These are phyloP conservation scores for Maniola hyperantus DNA, from an alignment of 2,888 invertebrate species.

Conservation along the genomic window DNA sequence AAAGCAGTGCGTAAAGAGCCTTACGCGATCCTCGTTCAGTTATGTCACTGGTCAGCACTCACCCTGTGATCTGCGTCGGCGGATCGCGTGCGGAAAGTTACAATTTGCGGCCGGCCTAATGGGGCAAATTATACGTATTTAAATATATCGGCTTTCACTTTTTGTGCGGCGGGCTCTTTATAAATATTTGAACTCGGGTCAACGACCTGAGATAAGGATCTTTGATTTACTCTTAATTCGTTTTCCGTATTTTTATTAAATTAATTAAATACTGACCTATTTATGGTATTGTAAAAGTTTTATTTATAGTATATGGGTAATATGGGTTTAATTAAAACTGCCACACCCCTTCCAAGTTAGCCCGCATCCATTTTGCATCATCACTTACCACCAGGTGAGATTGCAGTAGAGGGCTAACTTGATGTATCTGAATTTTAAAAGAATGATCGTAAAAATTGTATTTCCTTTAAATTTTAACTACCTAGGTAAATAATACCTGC, in stretches of 20 bases:
- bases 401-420: too few species aligned
- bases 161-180: constrained; percentile 40
- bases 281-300: too few species aligned
- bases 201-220: constrained; percentile 23
- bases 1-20: not conserved
- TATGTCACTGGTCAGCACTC: constrained; percentile 18
- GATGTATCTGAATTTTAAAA: too few species aligned
- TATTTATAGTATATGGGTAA: too few species aligned
- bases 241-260: not conserved
- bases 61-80: constrained; percentile 40
- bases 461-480: not conserved
- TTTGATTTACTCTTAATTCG: not conserved
- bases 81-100: constrained; percentile 56
- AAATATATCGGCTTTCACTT: constrained; percentile 54
- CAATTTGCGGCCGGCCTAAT: constrained; percentile 56
- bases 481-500: constrained; percentile 3
- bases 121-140: constrained; percentile 55
- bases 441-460: too few species aligned
- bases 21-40: not conserved
- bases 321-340: too few species aligned
- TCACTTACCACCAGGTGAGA: too few species aligned
- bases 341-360: too few species aligned
- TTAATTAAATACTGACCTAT: constrained; percentile 31
- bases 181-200: constrained; percentile 30
- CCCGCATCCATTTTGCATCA: too few species aligned